Evolutionary conservation across 2,797 vertebrate genomes (phyloP).

Genomic region (Ciconia nigra): DNA sequence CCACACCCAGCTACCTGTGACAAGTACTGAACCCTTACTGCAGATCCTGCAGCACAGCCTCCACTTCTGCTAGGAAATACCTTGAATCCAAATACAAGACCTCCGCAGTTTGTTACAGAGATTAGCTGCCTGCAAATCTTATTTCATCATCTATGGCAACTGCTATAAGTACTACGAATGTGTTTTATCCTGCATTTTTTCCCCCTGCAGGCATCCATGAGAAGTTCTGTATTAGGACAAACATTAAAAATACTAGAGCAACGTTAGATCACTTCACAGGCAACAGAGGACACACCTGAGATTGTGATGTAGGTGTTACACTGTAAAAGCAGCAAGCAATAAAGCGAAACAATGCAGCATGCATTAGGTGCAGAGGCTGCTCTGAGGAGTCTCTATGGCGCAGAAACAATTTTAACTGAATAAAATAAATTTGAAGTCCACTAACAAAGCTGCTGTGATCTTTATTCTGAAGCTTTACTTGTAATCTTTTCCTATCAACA

Average conservation of each 20-base stretch:
- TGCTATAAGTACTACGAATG: neutral
- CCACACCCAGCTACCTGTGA: neutral
- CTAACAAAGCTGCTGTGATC: neutral
- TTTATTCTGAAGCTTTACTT: conserved; percentile 50
- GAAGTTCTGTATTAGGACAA: neutral
- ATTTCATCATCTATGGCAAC: neutral
- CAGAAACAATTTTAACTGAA: conserved; percentile 8
- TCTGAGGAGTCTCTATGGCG: neutral
- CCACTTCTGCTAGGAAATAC: neutral
- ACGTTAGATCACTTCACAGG: neutral
- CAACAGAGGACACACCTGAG: neutral
- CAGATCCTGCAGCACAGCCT: neutral
- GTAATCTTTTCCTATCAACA: conserved; percentile 49
- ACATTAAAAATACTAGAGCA: conserved; percentile 21
- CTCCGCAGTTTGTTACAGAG: neutral
- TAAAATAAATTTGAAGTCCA: conserved; percentile 28
- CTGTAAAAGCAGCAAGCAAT: neutral
- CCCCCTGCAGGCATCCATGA: neutral
- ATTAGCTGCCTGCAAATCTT: neutral
- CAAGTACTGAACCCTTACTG: neutral
- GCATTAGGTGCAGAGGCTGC: neutral
- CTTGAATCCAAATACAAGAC: neutral
- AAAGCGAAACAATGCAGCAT: conserved; percentile 34
- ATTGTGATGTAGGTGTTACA: neutral
- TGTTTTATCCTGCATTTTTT: neutral